A percentile compares a stretch with the other conserved stretches of the same genome.
phyloP scores from a whole-genome alignment of 1,140 invertebrate species.

The Drosophila grimshawi region DNA sequence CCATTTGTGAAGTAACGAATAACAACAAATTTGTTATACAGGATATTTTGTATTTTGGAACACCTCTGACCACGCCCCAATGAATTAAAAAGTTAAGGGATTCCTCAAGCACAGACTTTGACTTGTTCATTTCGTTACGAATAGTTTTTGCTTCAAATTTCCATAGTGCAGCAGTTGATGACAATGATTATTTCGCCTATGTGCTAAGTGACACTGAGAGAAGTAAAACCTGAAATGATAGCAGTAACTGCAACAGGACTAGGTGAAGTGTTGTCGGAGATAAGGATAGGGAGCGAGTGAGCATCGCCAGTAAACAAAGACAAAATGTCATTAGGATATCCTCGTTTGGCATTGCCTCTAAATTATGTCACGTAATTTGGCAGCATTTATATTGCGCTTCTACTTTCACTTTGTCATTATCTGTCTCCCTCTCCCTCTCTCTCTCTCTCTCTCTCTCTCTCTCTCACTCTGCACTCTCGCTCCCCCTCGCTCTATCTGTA shows the following conservation, averaged over 20 bases:
- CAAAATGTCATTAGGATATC: slow-evolving; percentile 44
- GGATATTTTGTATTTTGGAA: no score
- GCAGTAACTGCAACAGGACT: slow-evolving; percentile 10
- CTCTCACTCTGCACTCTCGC: background rate
- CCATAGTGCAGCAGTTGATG: background rate
- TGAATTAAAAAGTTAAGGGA: background rate
- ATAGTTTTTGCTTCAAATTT: background rate
- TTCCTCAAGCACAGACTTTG: no score
- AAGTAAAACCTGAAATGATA: slow-evolving; percentile 49
- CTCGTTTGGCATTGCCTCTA: slow-evolving; percentile 59
- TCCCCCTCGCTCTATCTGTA: background rate
- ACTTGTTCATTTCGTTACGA: no score
- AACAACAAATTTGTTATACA: no score
- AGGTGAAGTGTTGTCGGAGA: background rate
- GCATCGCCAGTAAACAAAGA: slow-evolving; percentile 48
- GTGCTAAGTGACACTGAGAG: slow-evolving; percentile 41
- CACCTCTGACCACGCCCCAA: no score
- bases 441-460: background rate
- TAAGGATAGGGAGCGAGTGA: background rate
- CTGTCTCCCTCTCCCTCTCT: background rate
- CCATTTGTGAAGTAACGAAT: no score
- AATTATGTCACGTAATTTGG: slow-evolving; percentile 74
- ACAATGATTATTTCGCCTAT: slow-evolving; percentile 1
- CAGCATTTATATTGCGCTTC: slow-evolving; percentile 41
- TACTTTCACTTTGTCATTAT: background rate